Conservation (phyloP, 2,113 vertebrate species). For the Peromyscus californicus region DNA sequence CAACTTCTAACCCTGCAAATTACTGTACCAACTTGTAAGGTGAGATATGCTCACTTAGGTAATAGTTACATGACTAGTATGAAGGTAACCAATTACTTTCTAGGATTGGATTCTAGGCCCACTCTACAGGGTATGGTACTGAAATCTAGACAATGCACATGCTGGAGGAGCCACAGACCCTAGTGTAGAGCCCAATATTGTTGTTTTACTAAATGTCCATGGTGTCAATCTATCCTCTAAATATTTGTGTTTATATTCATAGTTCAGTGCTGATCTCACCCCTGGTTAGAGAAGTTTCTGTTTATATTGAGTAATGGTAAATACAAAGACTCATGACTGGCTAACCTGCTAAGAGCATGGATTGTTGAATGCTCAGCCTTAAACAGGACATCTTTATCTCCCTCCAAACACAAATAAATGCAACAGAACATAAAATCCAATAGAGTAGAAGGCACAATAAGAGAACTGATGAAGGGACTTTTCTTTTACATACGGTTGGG, state of each 20-base stretch:
- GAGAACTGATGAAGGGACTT: neutral
- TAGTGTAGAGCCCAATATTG: neutral
- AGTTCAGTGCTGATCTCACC: neutral
- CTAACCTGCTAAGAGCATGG: neutral
- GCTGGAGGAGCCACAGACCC: neutral
- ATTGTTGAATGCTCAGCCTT: neutral
- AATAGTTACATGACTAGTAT: neutral
- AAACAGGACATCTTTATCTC: neutral
- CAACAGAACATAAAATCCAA: neutral
- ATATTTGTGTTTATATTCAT: neutral
- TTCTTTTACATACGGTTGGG: neutral
- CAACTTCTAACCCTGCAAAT: neutral
- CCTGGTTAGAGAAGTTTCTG: neutral
- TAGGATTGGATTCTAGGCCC: neutral
- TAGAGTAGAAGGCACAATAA: neutral
- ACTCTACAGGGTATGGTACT: neutral
- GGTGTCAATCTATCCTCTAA: neutral
- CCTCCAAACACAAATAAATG: neutral
- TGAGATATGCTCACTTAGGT: neutral
- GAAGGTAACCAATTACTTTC: neutral
- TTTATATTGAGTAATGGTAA: neutral
- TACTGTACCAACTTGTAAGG: neutral
- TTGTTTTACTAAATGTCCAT: neutral
- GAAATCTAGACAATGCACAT: neutral
- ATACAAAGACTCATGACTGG: neutral